Conservation (phyloP, 2,888 invertebrate species). For the Diaperis boleti region DNA sequence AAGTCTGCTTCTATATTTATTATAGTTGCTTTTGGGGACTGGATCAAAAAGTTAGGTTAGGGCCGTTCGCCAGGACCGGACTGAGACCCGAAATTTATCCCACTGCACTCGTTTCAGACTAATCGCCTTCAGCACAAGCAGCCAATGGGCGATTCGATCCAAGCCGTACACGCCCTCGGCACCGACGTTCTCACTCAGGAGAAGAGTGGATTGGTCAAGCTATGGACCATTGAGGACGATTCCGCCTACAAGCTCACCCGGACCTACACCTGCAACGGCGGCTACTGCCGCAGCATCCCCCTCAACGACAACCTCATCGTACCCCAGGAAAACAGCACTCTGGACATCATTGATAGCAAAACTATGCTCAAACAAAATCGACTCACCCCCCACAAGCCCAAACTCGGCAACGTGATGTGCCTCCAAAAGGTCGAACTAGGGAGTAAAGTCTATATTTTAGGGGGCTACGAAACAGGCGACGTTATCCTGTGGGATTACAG, state of each 20-base stretch:
- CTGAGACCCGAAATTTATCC: too few relatives aligned
- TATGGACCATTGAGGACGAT: conserved; percentile 73
- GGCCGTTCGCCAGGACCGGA: too few relatives aligned
- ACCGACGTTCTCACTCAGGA: conserved; percentile 79
- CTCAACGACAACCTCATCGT: conserved; percentile 74
- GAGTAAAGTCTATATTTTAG: conserved; percentile 72
- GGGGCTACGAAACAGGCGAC: conserved; percentile 81
- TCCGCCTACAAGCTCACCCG: conserved; percentile 71
- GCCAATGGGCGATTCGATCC: conserved; percentile 74
- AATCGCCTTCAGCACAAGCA: conserved; percentile 78
- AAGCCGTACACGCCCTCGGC: conserved; percentile 72
- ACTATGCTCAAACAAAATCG: conserved; percentile 62
- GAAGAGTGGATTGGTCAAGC: conserved; percentile 78
- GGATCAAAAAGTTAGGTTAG: too few relatives aligned
- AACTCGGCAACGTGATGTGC: conserved; percentile 76
- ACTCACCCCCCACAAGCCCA: conserved; percentile 65
- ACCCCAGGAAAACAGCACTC: conserved; percentile 73
- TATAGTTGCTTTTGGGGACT: too few relatives aligned
- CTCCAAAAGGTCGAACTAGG: conserved; percentile 68
- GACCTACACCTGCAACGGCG: conserved; percentile 73
- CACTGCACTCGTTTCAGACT: conserved; percentile 68
- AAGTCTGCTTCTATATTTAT: too few relatives aligned
- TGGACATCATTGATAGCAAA: conserved; percentile 66
- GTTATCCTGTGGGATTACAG: conserved; percentile 77
- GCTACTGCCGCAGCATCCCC: conserved; percentile 78